Evolutionary conservation across 2,113 vertebrate species (phyloP).

Genomic region (Thalassarche chlororhynchos): DNA sequence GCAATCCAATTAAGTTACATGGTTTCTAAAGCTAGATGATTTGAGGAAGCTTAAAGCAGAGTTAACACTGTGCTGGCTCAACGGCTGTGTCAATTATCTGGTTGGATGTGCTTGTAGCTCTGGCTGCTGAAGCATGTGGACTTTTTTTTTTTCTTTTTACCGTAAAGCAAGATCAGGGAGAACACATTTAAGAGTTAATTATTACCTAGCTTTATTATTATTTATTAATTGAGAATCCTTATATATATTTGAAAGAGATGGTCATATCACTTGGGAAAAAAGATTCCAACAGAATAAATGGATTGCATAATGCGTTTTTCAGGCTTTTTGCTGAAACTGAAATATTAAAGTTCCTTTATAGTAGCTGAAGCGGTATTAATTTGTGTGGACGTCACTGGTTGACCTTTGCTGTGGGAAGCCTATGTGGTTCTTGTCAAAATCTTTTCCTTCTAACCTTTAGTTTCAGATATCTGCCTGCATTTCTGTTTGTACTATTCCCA

Average conservation of each 20-base stretch:
- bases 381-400: background rate
- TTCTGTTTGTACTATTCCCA: background rate
- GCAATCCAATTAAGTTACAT: constrained; percentile 65
- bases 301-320: background rate
- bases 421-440: background rate
- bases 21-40: constrained; percentile 45
- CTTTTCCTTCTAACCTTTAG: constrained; percentile 14
- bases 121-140: background rate
- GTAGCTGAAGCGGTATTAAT: background rate
- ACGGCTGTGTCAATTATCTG: constrained; percentile 16
- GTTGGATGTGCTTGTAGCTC: constrained; percentile 2
- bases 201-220: background rate
- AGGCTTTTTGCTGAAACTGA: background rate
- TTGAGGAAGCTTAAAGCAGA: constrained; percentile 56
- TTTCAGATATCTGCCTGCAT: background rate
- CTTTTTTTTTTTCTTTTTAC: background rate
- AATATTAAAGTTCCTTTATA: background rate
- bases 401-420: constrained; percentile 17
- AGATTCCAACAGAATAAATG: background rate
- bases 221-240: background rate
- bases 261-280: background rate
- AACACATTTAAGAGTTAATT: background rate
- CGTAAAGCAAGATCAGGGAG: background rate
- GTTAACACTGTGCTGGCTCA: constrained; percentile 35
- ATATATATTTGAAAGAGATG: background rate